Conservation (phyloP, 2,797 vertebrate genomes). For the Aldrovandia affinis region DNA sequence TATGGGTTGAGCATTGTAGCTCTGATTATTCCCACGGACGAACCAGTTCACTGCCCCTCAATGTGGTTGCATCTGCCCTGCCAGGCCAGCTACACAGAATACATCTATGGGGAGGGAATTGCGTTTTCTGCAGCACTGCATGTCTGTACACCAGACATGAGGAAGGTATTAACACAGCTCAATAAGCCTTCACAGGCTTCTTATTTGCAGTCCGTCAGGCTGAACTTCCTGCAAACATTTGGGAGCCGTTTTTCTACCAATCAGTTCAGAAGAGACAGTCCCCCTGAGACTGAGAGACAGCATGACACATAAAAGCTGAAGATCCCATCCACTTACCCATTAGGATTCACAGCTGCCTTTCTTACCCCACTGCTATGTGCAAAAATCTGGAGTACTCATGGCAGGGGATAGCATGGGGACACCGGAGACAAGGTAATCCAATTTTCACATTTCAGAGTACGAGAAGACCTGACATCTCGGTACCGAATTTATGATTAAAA, state of each 20-base stretch:
- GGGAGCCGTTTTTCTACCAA: constrained; percentile 20
- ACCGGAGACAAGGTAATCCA: background rate
- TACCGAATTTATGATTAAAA: background rate
- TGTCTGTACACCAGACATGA: constrained; percentile 51
- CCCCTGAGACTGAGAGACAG: constrained; percentile 21
- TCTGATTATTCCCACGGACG: too few species aligned
- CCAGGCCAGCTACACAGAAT: constrained; percentile 58
- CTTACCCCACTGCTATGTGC: background rate
- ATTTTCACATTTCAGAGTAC: too few species aligned
- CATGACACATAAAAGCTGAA: background rate
- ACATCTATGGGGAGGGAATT: constrained; percentile 29
- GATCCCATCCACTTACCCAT: background rate
- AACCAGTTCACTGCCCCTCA: background rate
- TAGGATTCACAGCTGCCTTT: background rate
- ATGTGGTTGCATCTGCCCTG: too few species aligned
- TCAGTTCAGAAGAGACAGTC: constrained; percentile 14
- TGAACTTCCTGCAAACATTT: constrained; percentile 43
- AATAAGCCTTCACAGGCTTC: constrained; percentile 44
- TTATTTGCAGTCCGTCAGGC: constrained; percentile 57
- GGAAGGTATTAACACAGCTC: constrained; percentile 38
- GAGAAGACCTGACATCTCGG: background rate
- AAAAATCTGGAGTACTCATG: background rate
- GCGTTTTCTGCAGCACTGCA: constrained; percentile 43
- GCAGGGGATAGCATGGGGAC: background rate
- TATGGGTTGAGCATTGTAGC: background rate